phyloP scores from a whole-genome alignment of 1,140 invertebrate genomes.

The Leptopilina boulardi region DNA sequence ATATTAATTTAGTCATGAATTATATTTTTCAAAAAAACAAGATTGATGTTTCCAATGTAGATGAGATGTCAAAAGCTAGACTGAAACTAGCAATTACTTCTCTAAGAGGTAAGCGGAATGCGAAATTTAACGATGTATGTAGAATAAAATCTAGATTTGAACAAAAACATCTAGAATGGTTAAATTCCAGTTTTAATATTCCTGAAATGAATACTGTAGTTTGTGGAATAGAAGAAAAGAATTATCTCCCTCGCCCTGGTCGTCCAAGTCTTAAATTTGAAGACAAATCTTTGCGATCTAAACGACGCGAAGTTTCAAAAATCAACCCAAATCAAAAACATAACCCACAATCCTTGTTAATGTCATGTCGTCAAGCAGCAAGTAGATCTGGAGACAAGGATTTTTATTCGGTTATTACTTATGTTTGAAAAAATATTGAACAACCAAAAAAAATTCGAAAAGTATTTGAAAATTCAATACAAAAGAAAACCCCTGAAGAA shows the following conservation, averaged over 20 bases:
- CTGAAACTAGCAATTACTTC: not conserved
- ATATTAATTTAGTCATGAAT: not conserved
- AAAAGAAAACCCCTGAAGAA: constrained; percentile 35
- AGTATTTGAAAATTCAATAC: constrained; percentile 19
- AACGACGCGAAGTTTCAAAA: not conserved
- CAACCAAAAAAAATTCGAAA: constrained; percentile 23
- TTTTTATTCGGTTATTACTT: constrained; percentile 13
- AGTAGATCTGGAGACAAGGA: not conserved
- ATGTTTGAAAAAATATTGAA: constrained; percentile 22
- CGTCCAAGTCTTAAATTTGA: not conserved
- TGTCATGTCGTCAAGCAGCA: not conserved
- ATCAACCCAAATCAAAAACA: not conserved
- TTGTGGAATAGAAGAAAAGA: not conserved
- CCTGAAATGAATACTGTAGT: constrained; percentile 48
- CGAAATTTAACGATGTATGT: not conserved
- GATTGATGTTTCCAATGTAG: not conserved
- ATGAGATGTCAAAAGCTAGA: not conserved
- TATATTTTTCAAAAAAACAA: not conserved
- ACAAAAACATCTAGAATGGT: not conserved
- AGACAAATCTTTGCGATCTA: not conserved
- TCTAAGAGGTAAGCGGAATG: not conserved
- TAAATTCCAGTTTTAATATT: constrained; percentile 1
- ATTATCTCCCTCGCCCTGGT: not conserved
- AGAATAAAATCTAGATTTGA: not conserved
- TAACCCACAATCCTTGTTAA: not conserved